A percentile compares a stretch with the other conserved stretches of the same genome.
These are phyloP conservation scores for Turritopsis rubra DNA, from an alignment of 30 jellyfish, hydroid and myxozoan species.

Conservation along the genomic window DNA sequence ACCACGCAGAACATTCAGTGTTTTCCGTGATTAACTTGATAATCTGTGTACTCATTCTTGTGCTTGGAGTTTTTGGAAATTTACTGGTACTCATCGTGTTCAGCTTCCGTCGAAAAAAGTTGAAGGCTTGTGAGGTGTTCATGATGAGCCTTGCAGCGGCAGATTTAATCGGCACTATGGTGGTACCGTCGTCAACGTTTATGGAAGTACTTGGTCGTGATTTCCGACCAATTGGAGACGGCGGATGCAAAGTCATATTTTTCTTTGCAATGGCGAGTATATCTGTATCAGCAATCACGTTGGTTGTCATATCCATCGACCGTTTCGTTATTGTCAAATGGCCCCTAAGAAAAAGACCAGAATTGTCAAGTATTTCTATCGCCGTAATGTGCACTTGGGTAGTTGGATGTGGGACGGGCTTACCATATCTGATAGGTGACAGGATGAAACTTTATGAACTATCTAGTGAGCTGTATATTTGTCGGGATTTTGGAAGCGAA, in stretches of 20 bases:
- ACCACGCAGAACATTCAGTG: not conserved
- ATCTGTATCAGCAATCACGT: slow-evolving; percentile 77
- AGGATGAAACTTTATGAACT: not conserved
- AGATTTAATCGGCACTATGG: slow-evolving; percentile 67
- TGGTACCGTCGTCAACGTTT: slow-evolving; percentile 49
- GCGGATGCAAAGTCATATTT: slow-evolving; percentile 67
- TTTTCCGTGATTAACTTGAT: not conserved
- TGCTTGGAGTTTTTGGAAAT: slow-evolving; percentile 69
- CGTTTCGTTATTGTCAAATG: slow-evolving; percentile 68
- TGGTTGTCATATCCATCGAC: slow-evolving; percentile 76
- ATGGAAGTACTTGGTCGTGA: slow-evolving; percentile 30
- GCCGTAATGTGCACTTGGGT: slow-evolving; percentile 45
- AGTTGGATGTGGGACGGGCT: slow-evolving; percentile 40
- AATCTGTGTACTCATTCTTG: slow-evolving; percentile 40
- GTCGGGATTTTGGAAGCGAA: not conserved
- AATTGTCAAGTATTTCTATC: slow-evolving; percentile 5
- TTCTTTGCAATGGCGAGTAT: slow-evolving; percentile 55
- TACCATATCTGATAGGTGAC: slow-evolving; percentile 32
- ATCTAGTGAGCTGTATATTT: not conserved
- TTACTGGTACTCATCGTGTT: slow-evolving; percentile 52
- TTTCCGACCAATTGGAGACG: slow-evolving; percentile 31
- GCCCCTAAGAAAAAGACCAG: slow-evolving; percentile 65
- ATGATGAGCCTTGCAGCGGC: slow-evolving; percentile 91
- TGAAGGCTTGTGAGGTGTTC: slow-evolving; percentile 73
- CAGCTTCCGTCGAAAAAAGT: slow-evolving; percentile 40